Conservation (phyloP, 2,113 vertebrate species). For the Podarcis cretensis region DNA sequence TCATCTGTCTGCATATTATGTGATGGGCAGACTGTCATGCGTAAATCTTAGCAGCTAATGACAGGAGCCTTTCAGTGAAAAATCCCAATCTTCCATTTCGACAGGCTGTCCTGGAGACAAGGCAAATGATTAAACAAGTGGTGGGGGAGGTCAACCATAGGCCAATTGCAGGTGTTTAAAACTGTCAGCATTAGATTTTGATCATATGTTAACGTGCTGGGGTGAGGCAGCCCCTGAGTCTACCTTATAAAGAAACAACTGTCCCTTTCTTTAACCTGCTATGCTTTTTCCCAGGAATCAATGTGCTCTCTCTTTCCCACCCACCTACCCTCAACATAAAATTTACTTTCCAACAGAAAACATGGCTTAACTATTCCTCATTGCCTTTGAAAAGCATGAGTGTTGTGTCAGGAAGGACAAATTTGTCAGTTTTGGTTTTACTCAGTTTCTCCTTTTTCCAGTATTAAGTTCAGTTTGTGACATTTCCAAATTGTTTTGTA, state of each 20-base stretch:
- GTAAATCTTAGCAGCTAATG: constrained; percentile 30
- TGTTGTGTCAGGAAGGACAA: too few relatives aligned
- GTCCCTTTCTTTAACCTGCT: constrained; percentile 7
- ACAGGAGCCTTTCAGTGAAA: constrained; percentile 52
- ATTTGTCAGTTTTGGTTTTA: too few relatives aligned
- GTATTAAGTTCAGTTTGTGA: too few relatives aligned
- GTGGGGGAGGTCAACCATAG: constrained; percentile 47
- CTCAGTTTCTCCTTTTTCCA: too few relatives aligned
- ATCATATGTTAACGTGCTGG: constrained; percentile 3
- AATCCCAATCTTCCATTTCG: constrained; percentile 45
- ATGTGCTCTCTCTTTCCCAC: background rate
- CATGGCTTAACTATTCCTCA: background rate
- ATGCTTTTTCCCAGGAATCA: background rate
- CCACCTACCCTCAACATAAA: background rate
- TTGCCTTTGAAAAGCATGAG: background rate
- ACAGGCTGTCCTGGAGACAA: constrained; percentile 53
- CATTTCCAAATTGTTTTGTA: too few relatives aligned
- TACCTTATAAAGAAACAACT: constrained; percentile 29
- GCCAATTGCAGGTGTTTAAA: constrained; percentile 58
- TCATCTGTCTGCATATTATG: constrained; percentile 59
- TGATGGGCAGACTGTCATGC: constrained; percentile 65
- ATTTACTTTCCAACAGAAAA: background rate
- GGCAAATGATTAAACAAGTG: constrained; percentile 54
- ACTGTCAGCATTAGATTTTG: constrained; percentile 41
- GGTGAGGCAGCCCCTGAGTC: constrained; percentile 18